Percentiles rank a stretch among this genome's conserved stretches.
Conservation (phyloP, 2,113 vertebrate genomes). For the Zeus faber region DNA sequence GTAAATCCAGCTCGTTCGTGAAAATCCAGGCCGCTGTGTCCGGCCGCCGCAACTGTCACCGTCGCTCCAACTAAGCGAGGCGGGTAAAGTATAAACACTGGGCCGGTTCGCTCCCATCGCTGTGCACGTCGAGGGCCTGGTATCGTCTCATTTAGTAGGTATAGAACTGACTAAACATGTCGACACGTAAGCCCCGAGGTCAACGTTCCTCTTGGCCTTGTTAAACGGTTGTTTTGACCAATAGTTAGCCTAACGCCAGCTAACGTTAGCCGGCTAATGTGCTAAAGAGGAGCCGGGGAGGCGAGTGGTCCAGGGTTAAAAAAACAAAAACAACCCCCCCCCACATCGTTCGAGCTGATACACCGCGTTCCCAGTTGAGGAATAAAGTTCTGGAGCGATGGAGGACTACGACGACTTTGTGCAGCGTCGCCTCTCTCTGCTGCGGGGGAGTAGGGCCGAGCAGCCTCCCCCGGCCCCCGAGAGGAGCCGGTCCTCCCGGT, state of each 20-base stretch:
- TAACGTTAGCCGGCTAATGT: background rate
- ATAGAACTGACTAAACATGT: no score
- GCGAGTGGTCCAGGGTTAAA: no score
- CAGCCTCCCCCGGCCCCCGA: slow-evolving; percentile 3
- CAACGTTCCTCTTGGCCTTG: background rate
- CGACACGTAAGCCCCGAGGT: no score
- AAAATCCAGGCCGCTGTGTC: slow-evolving; percentile 33
- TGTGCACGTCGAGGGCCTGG: background rate
- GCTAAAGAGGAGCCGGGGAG: no score
- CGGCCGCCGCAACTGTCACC: background rate
- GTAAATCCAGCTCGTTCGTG: background rate
- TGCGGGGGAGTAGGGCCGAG: slow-evolving; percentile 28
- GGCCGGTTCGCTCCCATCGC: background rate
- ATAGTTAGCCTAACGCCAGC: background rate
- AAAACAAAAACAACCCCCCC: no score
- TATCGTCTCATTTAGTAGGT: no score
- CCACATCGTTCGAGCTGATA: background rate
- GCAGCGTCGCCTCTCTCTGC: slow-evolving; percentile 26
- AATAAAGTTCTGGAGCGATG: slow-evolving; percentile 36
- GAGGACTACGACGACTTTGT: slow-evolving; percentile 71
- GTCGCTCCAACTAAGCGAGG: slow-evolving; percentile 41
- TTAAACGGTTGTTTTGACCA: background rate
- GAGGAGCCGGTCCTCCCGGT: background rate
- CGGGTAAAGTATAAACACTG: slow-evolving; percentile 65
- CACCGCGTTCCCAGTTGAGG: no score